Conservation (phyloP, 2,888 invertebrate genomes). For the Linyphia triangularis region DNA sequence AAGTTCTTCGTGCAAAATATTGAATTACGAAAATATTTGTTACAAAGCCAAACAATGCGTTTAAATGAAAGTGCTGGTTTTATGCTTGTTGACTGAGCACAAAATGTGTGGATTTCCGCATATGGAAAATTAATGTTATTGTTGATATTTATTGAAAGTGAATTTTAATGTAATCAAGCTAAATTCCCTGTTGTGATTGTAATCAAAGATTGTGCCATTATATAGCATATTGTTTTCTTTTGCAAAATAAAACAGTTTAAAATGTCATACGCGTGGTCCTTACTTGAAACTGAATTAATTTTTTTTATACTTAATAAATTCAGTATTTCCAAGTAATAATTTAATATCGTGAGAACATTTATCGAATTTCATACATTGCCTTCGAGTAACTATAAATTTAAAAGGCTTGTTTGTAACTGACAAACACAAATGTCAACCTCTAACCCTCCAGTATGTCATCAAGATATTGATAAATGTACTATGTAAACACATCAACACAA, state of each 20-base stretch:
- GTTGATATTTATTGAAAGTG: conserved; percentile 33
- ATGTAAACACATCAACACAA: too few species aligned
- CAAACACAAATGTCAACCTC: too few species aligned
- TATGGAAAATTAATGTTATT: conserved; percentile 30
- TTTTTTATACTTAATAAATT: too few species aligned
- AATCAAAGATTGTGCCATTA: conserved; percentile 34
- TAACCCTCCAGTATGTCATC: too few species aligned
- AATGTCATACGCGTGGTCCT: too few species aligned
- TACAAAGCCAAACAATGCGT: conserved; percentile 29
- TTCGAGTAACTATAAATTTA: too few species aligned
- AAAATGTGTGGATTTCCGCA: conserved; percentile 19
- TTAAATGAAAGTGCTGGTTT: conserved; percentile 27
- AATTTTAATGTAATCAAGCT: conserved; percentile 22
- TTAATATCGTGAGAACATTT: too few species aligned
- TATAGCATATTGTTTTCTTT: conserved; percentile 49
- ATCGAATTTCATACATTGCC: too few species aligned
- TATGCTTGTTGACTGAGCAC: conserved; percentile 34
- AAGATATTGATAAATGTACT: too few species aligned
- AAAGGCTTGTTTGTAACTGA: too few species aligned
- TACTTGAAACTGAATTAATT: too few species aligned
- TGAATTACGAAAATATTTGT: conserved; percentile 29
- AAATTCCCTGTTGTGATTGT: conserved; percentile 51
- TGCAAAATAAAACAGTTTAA: conserved; percentile 49
- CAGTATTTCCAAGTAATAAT: too few species aligned
- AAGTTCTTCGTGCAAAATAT: background rate